Percentiles rank a stretch among this genome's conserved stretches.
Evolutionary conservation across 2,888 invertebrate genomes (phyloP).

Genomic region (Steinernema carpocapsae): DNA sequence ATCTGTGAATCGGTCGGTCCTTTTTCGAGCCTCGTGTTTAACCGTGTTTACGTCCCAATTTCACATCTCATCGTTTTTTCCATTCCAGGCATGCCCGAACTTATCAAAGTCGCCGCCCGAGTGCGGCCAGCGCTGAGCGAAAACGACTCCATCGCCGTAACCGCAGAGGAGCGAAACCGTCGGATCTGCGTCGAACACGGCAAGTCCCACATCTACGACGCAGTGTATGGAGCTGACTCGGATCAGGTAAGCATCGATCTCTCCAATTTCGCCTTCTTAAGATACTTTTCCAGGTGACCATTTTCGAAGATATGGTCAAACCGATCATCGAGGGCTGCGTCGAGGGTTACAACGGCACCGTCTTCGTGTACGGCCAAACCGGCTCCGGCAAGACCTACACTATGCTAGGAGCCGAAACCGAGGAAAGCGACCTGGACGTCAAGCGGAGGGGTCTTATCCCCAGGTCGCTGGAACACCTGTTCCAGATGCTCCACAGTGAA

Average conservation of each 20-base stretch:
- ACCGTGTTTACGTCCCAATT: too few species aligned
- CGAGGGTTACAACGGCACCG: conserved; percentile 71
- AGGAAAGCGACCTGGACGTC: conserved; percentile 65
- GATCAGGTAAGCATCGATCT: not conserved
- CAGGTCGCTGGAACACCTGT: conserved; percentile 70
- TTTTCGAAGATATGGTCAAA: conserved; percentile 69
- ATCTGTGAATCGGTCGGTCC: too few species aligned
- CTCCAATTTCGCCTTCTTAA: too few species aligned
- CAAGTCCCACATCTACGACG: not conserved
- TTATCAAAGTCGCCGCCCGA: conserved; percentile 37
- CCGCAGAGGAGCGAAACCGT: not conserved
- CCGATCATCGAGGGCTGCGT: conserved; percentile 70
- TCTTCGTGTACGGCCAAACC: conserved; percentile 72
- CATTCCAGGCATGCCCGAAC: conserved; percentile 16
- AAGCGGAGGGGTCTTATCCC: conserved; percentile 70
- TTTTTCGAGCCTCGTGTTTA: too few species aligned
- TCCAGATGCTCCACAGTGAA: conserved; percentile 66
- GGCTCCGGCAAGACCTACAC: conserved; percentile 72
- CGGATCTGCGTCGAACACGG: not conserved
- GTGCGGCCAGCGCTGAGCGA: conserved; percentile 34
- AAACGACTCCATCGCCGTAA: not conserved
- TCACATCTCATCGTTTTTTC: too few species aligned
- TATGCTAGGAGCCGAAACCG: conserved; percentile 69
- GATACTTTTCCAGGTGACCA: conserved; percentile 69
- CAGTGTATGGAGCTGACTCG: not conserved